A percentile compares a stretch with the other conserved stretches of the same genome.
Conservation (phyloP, 1,140 invertebrate genomes). For the Zaprionus africanus region DNA sequence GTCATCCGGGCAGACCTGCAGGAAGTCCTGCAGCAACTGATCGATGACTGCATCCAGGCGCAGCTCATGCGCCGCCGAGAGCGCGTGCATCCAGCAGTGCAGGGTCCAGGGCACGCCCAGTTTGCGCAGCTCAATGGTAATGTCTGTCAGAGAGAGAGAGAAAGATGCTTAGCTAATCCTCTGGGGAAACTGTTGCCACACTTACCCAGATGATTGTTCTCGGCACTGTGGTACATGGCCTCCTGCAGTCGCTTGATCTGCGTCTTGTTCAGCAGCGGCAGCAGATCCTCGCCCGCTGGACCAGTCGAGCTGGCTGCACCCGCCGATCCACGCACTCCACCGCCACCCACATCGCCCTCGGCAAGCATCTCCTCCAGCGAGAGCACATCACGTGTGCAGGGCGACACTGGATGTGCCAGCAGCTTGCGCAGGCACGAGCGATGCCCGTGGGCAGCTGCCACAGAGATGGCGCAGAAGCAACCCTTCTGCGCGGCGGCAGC, state of each 20-base stretch:
- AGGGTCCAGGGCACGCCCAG: constrained; percentile 94
- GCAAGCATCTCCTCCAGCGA: constrained; percentile 96
- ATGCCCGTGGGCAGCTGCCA: constrained; percentile 94
- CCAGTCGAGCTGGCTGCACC: constrained; percentile 13
- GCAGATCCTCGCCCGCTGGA: constrained; percentile 71
- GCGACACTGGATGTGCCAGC: constrained; percentile 90
- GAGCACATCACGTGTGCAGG: constrained; percentile 89
- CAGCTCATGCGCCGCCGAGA: constrained; percentile 93
- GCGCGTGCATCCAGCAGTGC: constrained; percentile 96
- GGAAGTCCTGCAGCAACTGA: constrained; percentile 94
- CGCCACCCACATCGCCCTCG: constrained; percentile 87
- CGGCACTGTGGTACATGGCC: constrained; percentile 96
- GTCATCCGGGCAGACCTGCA: constrained; percentile 93
- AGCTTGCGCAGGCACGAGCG: constrained; percentile 91
- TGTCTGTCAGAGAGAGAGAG: constrained; percentile 86
- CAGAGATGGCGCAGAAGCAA: constrained; percentile 93
- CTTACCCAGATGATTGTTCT: constrained; percentile 93
- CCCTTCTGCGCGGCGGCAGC: constrained; percentile 93
- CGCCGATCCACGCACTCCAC: constrained; percentile 30
- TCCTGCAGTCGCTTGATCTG: constrained; percentile 94
- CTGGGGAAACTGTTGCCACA: not conserved
- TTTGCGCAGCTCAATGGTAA: constrained; percentile 92
- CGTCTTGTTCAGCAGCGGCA: constrained; percentile 89
- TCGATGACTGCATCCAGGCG: constrained; percentile 94
- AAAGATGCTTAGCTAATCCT: not conserved